Evolutionary conservation across 2,113 vertebrate species (phyloP).

Genomic region (Ailurus styani): DNA sequence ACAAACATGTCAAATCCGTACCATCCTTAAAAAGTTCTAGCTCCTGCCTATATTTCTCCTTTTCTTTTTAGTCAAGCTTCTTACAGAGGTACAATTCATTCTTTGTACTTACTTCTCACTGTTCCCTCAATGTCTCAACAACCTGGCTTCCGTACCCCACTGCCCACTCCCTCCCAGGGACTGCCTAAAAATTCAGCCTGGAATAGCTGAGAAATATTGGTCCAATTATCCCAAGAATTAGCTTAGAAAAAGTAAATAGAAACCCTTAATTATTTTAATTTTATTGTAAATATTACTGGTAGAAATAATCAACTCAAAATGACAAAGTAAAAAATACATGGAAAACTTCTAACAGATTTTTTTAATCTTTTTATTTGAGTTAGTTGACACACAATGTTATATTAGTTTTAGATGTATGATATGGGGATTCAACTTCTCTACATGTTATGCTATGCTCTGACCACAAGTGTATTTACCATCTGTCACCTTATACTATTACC

Average conservation of each 20-base stretch:
- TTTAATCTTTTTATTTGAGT: background rate
- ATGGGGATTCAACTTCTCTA: background rate
- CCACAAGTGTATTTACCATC: background rate
- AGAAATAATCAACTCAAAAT: constrained; percentile 27
- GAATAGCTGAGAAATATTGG: background rate
- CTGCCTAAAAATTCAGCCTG: background rate
- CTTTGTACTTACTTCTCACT: background rate
- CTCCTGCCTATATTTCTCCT: background rate
- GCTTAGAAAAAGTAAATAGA: background rate
- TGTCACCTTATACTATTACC: background rate
- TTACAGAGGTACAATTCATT: background rate
- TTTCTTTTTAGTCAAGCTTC: background rate
- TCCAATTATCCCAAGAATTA: background rate
- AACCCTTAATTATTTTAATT: background rate
- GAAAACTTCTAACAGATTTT: background rate
- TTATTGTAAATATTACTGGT: background rate
- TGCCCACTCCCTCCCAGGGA: background rate
- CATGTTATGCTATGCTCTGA: background rate
- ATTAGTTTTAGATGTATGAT: background rate
- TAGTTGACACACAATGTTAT: background rate
- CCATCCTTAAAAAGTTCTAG: background rate
- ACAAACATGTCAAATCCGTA: background rate
- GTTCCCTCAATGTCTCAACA: background rate
- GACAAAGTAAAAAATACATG: background rate
- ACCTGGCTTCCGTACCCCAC: background rate